Conservation (phyloP, 1,140 invertebrate species). For the Ectropis grisescens region DNA sequence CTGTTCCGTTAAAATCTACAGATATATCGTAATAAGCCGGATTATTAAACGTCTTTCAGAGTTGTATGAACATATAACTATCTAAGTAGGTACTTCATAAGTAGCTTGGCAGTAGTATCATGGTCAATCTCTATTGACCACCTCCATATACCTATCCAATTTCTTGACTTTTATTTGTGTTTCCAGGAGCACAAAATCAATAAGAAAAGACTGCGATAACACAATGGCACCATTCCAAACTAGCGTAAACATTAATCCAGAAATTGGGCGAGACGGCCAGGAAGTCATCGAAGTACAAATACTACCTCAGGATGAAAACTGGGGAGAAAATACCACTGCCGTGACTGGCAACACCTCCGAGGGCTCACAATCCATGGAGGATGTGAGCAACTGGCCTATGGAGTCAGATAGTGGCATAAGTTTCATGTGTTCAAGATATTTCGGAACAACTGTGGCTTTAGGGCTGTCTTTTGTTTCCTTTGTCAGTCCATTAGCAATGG, state of each 20-base stretch:
- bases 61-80: too few relatives aligned
- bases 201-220: constrained; percentile 55
- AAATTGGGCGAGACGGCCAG: constrained; percentile 77
- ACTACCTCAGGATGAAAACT: constrained; percentile 95
- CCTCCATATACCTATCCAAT: too few relatives aligned
- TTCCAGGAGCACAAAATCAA: constrained; percentile 64
- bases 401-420: constrained; percentile 80
- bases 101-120: too few relatives aligned
- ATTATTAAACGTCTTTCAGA: too few relatives aligned
- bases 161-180: too few relatives aligned
- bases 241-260: constrained; percentile 81
- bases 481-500: constrained; percentile 94
- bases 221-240: constrained; percentile 84
- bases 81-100: too few relatives aligned
- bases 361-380: constrained; percentile 93
- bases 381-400: constrained; percentile 84
- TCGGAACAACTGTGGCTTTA: constrained; percentile 82
- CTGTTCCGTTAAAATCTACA: too few relatives aligned
- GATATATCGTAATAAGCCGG: too few relatives aligned
- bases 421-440: constrained; percentile 83
- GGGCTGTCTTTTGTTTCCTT: constrained; percentile 87
- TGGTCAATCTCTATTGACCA: too few relatives aligned
- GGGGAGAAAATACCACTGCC: constrained; percentile 97
- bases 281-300: constrained; percentile 94
- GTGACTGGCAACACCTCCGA: constrained; percentile 97